These are phyloP conservation scores for Harpagoxenus sublaevis DNA, from an alignment of 2,888 invertebrate genomes.

Conservation along the genomic window DNA sequence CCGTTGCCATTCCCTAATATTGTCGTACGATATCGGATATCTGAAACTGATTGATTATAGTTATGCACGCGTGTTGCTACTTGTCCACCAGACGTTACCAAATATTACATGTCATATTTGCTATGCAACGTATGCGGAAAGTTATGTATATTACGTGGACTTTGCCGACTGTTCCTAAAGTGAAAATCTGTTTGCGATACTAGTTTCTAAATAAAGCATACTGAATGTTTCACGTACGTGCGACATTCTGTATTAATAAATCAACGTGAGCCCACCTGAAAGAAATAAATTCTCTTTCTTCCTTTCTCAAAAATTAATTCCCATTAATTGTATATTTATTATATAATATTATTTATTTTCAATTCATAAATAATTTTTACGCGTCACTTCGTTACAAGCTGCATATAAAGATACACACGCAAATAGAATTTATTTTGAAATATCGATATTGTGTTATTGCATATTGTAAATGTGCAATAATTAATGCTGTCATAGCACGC, in stretches of 20 bases:
- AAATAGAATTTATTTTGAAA: conserved; percentile 5
- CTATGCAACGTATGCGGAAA: conserved; percentile 3
- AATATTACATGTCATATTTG: conserved; percentile 35
- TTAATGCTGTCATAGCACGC: background rate
- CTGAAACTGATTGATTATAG: conserved; percentile 11
- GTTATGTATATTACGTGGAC: conserved; percentile 16
- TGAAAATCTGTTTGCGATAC: conserved; percentile 18
- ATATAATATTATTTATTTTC: conserved; percentile 11
- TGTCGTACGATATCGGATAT: background rate
- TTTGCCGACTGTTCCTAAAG: background rate
- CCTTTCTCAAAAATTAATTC: background rate
- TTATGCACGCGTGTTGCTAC: background rate
- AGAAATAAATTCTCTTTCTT: background rate
- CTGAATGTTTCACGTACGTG: background rate
- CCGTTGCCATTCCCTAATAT: background rate
- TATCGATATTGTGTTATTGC: conserved; percentile 1
- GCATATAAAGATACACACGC: background rate
- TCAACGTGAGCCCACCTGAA: background rate
- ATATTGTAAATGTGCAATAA: background rate
- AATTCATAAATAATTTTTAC: background rate
- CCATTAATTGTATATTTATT: background rate
- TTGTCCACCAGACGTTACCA: conserved; percentile 7
- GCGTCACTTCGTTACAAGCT: background rate
- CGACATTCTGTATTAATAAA: background rate
- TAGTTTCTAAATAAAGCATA: background rate